Evolutionary conservation across 1,140 invertebrate species (phyloP).

Genomic region (Schmidtea mediterranea): DNA sequence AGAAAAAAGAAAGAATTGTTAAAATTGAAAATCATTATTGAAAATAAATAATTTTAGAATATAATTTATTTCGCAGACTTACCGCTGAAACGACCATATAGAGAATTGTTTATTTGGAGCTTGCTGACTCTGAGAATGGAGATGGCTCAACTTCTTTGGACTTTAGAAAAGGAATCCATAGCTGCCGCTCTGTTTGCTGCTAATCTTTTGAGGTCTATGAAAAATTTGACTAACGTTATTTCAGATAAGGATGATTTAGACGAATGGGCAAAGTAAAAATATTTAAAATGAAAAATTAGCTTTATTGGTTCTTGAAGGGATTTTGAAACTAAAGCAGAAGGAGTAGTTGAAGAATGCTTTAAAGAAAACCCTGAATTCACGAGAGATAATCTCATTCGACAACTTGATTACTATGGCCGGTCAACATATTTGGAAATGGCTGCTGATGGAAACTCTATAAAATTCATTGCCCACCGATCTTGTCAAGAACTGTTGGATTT

Average conservation of each 20-base stretch:
- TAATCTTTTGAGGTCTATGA: constrained; percentile 15
- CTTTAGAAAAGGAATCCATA: constrained; percentile 14
- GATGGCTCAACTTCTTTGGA: constrained; percentile 15
- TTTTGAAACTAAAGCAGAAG: constrained; percentile 18
- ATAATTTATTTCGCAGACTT: too few species aligned
- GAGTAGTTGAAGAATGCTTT: constrained; percentile 21
- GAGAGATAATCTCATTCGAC: constrained; percentile 15
- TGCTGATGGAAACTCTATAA: constrained; percentile 20
- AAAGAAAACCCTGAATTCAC: constrained; percentile 16
- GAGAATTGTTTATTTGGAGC: constrained; percentile 27
- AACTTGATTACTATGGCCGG: constrained; percentile 17
- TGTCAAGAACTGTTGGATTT: constrained; percentile 21
- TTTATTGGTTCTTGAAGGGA: constrained; percentile 11
- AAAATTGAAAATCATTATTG: too few species aligned
- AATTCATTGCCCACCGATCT: constrained; percentile 21
- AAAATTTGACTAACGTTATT: background rate
- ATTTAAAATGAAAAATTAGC: too few species aligned
- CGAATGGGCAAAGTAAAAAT: background rate
- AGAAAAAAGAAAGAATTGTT: too few species aligned
- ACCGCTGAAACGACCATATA: constrained; percentile 8
- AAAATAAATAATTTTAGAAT: too few species aligned
- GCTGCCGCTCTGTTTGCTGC: constrained; percentile 19
- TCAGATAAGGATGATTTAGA: background rate
- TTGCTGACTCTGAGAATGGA: constrained; percentile 20
- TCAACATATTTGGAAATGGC: constrained; percentile 19